Percentiles rank a stretch among this genome's conserved stretches.
phyloP scores from a whole-genome alignment of 1,140 invertebrate species.

The Leptoteleia sp. region DNA sequence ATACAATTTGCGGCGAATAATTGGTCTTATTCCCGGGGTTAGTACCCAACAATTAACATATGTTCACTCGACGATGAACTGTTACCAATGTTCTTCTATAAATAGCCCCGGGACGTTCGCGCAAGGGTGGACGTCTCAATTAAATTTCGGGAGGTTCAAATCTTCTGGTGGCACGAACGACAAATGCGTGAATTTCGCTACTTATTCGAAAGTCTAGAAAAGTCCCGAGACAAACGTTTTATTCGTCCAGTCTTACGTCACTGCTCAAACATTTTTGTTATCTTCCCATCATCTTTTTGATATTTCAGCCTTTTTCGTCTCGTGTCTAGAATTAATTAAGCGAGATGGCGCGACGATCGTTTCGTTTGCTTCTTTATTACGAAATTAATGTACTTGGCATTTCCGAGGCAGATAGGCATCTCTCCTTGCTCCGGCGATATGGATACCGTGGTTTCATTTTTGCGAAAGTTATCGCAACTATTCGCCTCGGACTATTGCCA shows the following conservation, averaged over 20 bases:
- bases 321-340: conserved; percentile 67
- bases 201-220: conserved; percentile 33
- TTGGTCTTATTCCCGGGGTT: conserved; percentile 1
- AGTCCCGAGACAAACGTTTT: conserved; percentile 19
- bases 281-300: conserved; percentile 65
- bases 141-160: conserved; percentile 12
- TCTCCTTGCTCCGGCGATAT: conserved; percentile 43
- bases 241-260: conserved; percentile 51
- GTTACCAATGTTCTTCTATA: conserved; percentile 6
- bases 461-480: conserved; percentile 62
- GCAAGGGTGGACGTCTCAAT: conserved; percentile 29
- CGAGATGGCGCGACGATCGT: conserved; percentile 67
- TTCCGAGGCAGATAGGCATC: conserved; percentile 66
- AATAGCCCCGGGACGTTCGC: conserved; percentile 1
- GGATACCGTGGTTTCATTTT: conserved; percentile 59
- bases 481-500: conserved; percentile 48
- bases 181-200: conserved; percentile 32
- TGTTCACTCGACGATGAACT: background rate
- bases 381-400: conserved; percentile 67
- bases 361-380: conserved; percentile 68
- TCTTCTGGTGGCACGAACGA: conserved; percentile 8
- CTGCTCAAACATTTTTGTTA: conserved; percentile 55
- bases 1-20: conserved; percentile 4
- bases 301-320: conserved; percentile 56
- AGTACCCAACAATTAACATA: conserved; percentile 14